Conservation (phyloP, 2,113 vertebrate genomes). For the Pipra filicauda region DNA sequence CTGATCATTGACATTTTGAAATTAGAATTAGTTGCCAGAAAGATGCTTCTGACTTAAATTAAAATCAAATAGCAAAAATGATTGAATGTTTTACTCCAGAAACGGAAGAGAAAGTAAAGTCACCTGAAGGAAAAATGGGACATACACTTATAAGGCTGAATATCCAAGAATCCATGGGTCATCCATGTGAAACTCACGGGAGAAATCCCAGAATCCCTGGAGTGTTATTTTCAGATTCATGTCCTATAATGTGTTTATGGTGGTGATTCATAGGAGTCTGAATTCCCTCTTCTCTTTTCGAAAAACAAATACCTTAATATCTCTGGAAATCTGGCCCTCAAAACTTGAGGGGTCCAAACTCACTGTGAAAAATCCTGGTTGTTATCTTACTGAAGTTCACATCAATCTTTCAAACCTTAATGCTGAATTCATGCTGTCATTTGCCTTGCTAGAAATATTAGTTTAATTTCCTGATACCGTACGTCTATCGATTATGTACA, state of each 20-base stretch:
- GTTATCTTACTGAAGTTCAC: background rate
- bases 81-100: background rate
- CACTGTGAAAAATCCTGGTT: background rate
- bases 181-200: background rate
- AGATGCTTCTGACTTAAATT: background rate
- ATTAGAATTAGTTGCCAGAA: background rate
- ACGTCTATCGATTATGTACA: background rate
- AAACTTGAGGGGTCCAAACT: background rate
- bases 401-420: background rate
- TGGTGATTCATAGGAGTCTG: background rate
- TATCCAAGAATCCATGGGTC: background rate
- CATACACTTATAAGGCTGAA: background rate
- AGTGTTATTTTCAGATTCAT: background rate
- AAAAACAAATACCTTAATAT: background rate
- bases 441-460: conserved; percentile 1
- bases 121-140: background rate
- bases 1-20: background rate
- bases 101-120: background rate
- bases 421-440: background rate
- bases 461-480: background rate
- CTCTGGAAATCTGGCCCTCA: background rate
- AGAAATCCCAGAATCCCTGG: background rate
- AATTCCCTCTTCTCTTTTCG: background rate
- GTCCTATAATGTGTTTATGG: background rate
- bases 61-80: background rate